Percentiles rank a stretch among this genome's conserved stretches.
These are phyloP conservation scores for Heliconius hermathena DNA, from an alignment of 1,140 invertebrate genomes.

Conservation along the genomic window DNA sequence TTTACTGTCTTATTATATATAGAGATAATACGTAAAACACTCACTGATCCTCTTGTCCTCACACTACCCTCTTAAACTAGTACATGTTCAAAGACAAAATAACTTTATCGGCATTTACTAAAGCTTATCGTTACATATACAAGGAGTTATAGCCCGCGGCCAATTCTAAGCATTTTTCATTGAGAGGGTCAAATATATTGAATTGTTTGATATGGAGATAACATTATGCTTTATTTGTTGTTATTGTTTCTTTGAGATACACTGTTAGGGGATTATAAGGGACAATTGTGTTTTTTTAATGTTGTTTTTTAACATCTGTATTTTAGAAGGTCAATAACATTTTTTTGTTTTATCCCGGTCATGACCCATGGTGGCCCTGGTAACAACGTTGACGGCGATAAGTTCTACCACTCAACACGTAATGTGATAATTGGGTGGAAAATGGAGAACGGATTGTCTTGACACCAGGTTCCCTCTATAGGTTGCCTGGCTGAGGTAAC, in stretches of 20 bases:
- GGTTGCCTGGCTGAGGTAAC: too few species aligned
- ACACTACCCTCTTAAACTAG: background rate
- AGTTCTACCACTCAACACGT: too few species aligned
- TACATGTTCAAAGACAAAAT: background rate
- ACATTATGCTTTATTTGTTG: background rate
- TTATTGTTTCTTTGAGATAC: background rate
- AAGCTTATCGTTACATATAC: background rate
- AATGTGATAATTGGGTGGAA: too few species aligned
- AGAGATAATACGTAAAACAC: too few species aligned
- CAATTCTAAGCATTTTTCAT: slow-evolving; percentile 5
- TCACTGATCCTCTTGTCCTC: background rate
- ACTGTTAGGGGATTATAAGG: background rate
- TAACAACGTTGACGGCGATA: too few species aligned
- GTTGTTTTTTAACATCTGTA: too few species aligned
- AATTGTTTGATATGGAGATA: slow-evolving; percentile 5
- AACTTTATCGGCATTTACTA: background rate
- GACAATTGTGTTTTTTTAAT: background rate
- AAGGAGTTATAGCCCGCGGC: background rate
- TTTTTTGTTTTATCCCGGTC: too few species aligned
- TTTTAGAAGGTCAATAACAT: too few species aligned
- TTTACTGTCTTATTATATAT: too few species aligned
- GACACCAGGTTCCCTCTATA: too few species aligned
- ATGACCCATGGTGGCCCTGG: too few species aligned
- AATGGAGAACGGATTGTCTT: too few species aligned
- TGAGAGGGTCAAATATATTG: background rate